Conservation (phyloP, 2,888 invertebrate species). For the Augochlorella aurata region DNA sequence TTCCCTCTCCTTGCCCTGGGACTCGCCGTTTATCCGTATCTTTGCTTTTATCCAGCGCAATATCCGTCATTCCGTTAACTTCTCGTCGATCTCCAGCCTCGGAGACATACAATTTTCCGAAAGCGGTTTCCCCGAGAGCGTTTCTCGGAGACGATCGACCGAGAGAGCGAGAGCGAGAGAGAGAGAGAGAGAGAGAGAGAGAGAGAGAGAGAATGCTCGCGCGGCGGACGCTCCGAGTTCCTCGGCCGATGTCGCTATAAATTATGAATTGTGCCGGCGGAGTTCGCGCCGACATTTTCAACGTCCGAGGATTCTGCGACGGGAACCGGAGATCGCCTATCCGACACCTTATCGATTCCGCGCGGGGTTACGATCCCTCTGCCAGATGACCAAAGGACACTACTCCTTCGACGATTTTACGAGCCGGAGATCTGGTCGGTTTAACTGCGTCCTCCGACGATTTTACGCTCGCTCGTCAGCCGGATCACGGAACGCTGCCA, state of each 20-base stretch:
- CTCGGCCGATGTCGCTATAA: neutral
- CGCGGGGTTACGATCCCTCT: slow-evolving; percentile 1
- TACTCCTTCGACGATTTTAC: slow-evolving; percentile 26
- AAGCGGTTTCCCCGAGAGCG: neutral
- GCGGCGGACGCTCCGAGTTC: neutral
- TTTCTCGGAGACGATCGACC: neutral
- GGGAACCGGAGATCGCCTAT: neutral
- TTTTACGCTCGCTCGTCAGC: slow-evolving; percentile 15
- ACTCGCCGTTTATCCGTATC: neutral
- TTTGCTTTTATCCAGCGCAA: neutral
- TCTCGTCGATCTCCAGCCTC: neutral
- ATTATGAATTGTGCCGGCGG: neutral
- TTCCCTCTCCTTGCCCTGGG: neutral
- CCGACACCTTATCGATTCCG: slow-evolving; percentile 4
- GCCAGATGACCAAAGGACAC: slow-evolving; percentile 14
- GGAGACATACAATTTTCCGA: neutral
- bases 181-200: too few relatives aligned
- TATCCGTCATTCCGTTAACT: slow-evolving; percentile 7
- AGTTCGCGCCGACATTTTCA: neutral
- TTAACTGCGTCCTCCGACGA: slow-evolving; percentile 14
- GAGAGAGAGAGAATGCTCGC: neutral
- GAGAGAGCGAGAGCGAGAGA: too few relatives aligned
- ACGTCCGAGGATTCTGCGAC: neutral
- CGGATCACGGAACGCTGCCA: slow-evolving; percentile 4
- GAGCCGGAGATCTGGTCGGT: slow-evolving; percentile 12